Conservation (phyloP, 2,888 invertebrate genomes). For the Acrobasis repandana region DNA sequence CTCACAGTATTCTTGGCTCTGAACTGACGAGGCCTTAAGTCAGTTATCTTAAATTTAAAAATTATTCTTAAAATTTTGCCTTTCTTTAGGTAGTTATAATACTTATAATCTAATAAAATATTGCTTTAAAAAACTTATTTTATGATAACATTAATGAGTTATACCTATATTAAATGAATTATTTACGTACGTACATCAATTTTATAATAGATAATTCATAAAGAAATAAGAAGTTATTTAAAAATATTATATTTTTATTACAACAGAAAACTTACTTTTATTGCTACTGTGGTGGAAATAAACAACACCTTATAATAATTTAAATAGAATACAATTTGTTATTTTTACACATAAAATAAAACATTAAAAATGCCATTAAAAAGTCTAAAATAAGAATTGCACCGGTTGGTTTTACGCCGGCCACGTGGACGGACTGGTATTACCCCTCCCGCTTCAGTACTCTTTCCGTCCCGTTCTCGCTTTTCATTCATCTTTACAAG, state of each 20-base stretch:
- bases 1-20: no score
- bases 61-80: no score
- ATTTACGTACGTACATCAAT: no score
- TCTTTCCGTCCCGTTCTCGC: constrained; percentile 58
- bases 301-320: constrained; percentile 26
- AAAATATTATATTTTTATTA: background rate
- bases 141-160: no score
- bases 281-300: background rate
- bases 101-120: no score
- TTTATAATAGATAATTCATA: no score
- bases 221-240: no score
- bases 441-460: constrained; percentile 55
- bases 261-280: background rate
- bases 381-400: constrained; percentile 56
- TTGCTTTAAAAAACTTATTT: no score
- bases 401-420: constrained; percentile 63
- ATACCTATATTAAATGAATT: no score
- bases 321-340: constrained; percentile 29
- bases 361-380: constrained; percentile 20
- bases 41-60: no score
- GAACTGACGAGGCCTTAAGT: no score
- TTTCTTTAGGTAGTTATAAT: no score
- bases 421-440: constrained; percentile 77
- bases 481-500: constrained; percentile 72
- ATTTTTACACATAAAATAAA: constrained; percentile 19